These are phyloP conservation scores for Eptesicus fuscus DNA, from an alignment of 2,113 vertebrate species.

Conservation along the genomic window DNA sequence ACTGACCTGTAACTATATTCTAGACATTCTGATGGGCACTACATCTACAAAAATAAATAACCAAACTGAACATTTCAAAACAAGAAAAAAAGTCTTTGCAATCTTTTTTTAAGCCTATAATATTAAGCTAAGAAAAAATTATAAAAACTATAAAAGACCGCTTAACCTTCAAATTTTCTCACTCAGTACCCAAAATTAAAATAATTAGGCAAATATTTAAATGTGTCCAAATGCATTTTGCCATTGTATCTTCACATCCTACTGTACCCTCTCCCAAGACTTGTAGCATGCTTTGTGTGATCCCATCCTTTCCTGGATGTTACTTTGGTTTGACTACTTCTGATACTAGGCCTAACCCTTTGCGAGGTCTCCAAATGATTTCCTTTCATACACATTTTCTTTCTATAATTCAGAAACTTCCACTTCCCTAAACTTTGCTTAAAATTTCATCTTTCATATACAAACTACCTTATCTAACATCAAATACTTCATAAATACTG, in stretches of 20 bases:
- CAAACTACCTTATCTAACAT: background rate
- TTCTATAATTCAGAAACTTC: background rate
- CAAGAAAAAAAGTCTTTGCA: background rate
- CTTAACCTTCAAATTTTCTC: background rate
- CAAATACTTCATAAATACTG: background rate
- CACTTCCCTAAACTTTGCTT: background rate
- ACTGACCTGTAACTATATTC: background rate
- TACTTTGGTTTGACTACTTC: background rate
- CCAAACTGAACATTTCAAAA: background rate
- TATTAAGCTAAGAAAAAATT: constrained; percentile 12
- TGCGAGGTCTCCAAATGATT: background rate
- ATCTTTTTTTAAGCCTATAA: background rate
- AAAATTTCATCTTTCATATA: background rate
- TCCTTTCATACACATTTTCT: background rate
- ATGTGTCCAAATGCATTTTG: background rate
- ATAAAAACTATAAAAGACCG: background rate
- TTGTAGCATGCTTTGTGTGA: background rate
- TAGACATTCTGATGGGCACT: background rate
- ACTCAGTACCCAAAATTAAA: background rate
- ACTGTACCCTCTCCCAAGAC: background rate
- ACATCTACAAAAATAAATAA: background rate
- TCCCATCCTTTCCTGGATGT: background rate
- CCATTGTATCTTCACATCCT: background rate
- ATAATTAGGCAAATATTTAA: background rate
- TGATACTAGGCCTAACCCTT: background rate